phyloP scores from a whole-genome alignment of 2,113 vertebrate species.

The Spermophilus dauricus region DNA sequence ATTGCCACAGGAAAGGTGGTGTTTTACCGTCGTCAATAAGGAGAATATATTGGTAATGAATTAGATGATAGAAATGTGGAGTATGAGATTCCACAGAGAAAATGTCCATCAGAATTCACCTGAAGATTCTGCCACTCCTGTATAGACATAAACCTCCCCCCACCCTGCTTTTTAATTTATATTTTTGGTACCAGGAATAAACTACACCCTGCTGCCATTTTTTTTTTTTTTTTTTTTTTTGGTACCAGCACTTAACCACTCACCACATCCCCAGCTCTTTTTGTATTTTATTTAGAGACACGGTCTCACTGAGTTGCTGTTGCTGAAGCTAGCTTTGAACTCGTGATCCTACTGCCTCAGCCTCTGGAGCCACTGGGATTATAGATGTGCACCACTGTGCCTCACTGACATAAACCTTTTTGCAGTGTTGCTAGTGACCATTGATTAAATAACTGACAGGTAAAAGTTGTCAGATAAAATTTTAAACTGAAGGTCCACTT shows the following conservation, averaged over 20 bases:
- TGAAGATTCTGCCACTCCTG: slow-evolving; percentile 16
- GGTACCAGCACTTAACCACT: no score
- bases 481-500: slow-evolving; percentile 41
- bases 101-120: neutral
- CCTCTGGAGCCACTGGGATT: no score
- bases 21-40: neutral
- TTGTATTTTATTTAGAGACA: no score
- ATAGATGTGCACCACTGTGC: no score
- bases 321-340: no score
- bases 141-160: neutral
- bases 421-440: neutral
- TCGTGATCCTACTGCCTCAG: no score
- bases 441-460: neutral
- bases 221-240: no score
- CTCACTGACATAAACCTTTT: neutral
- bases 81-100: neutral
- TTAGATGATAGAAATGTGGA: neutral
- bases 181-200: no score
- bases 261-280: no score
- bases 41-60: neutral
- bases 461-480: slow-evolving; percentile 7
- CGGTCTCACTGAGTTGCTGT: no score
- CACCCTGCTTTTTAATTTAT: no score
- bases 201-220: no score
- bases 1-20: neutral